Evolutionary conservation across 2,888 invertebrate species (phyloP).

Genomic region (Scaptomyza polygonia): DNA sequence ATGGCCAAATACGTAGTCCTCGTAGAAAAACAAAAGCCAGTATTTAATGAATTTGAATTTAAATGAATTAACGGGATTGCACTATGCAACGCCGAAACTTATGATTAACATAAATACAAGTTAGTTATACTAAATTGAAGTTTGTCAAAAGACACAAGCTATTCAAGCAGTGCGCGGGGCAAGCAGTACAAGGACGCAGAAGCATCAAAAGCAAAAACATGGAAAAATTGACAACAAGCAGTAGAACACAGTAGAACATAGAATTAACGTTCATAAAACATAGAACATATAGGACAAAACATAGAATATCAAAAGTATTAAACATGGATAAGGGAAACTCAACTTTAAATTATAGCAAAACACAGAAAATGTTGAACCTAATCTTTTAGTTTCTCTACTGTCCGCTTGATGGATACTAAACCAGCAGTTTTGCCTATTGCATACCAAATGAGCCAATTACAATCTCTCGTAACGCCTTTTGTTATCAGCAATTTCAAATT

Average conservation of each 20-base stretch:
- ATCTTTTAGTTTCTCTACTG: slow-evolving; percentile 17
- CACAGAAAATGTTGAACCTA: background rate
- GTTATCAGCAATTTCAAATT: background rate
- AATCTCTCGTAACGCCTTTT: background rate
- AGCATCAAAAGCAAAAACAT: background rate
- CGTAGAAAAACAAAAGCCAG: too few relatives aligned
- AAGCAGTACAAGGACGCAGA: background rate
- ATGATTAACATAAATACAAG: too few relatives aligned
- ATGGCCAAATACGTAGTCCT: too few relatives aligned
- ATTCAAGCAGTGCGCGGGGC: background rate
- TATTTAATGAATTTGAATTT: too few relatives aligned
- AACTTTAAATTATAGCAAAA: background rate
- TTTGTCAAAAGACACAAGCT: too few relatives aligned
- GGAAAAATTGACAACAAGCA: background rate
- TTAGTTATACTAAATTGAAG: too few relatives aligned
- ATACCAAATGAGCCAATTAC: too few relatives aligned
- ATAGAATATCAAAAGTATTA: background rate
- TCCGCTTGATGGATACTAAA: background rate
- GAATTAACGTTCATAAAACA: background rate
- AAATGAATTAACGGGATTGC: too few relatives aligned
- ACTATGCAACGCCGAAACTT: too few relatives aligned
- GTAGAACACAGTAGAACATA: background rate
- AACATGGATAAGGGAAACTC: background rate
- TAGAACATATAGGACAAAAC: background rate
- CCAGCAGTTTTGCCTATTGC: too few relatives aligned